Base-by-base conservation (phyloP, 2,888 invertebrate genomes). In the Schrankia costaestrigalis region DNA sequence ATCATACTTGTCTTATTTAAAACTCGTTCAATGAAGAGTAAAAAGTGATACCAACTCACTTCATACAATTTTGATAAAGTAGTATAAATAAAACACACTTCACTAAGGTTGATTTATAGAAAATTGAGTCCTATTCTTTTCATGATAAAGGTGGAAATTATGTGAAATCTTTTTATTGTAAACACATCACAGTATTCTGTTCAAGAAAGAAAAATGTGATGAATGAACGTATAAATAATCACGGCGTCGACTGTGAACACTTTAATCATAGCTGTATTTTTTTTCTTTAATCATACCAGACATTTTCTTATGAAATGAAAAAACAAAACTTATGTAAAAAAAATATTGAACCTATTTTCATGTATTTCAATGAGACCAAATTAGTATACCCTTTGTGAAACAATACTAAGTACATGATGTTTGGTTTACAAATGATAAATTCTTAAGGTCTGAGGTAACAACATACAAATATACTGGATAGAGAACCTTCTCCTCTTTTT, bases 161-260 rank as follows among this genome's bases (percentile, higher is more conserved):
- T 48, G 46, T 47, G 50, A 31, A 26, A 25, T 27, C 14, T 23
- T 7, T 25, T 17, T 27, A 38, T 42, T 46, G 56, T 64, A 60
- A 60, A 65, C 53, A 57, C 28, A 55, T 49, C 46, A 41, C 45
- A 38, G 36, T 41, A 49, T 48, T 56, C 35, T 47, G 47, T 43
- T 51, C 56, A 57, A 49, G 45, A 58, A 58, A 60, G 61, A 65
- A 68, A 69, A 69, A 69, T 68, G 62, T 74, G 65, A 71, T 74
- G 70, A 76, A 75, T 76, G 73, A 68, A 68, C 58, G 50, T 63
- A 73, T 75, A 73, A 70, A 74, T 75, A 74, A 74, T 71, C 66
- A 50, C 45, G 49, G 43, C 46, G 56, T 52, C 60, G 54, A 55
- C 51, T 51, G 52, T 50, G 56, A 61, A 59, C 58, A 68, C 61